Percentiles rank a stretch among this genome's conserved stretches.
Evolutionary conservation across 2,113 vertebrate genomes (phyloP).

Genomic region (Alexandromys fortis): DNA sequence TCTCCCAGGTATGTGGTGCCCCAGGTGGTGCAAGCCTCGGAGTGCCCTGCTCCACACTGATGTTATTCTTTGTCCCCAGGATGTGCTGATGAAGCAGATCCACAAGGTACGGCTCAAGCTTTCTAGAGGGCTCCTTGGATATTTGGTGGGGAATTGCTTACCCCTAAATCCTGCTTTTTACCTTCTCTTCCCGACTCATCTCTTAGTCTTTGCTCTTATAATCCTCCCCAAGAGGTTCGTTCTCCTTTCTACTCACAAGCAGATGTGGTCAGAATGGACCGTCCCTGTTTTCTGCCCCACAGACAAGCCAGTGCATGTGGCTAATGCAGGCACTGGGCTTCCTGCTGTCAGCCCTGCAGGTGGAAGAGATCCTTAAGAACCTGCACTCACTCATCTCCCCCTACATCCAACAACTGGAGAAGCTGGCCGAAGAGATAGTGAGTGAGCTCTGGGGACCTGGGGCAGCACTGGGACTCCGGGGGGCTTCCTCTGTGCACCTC

Average conservation of each 20-base stretch:
- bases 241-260: neutral
- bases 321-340: conserved; percentile 99
- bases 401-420: conserved; percentile 99
- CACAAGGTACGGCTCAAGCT: conserved; percentile 92
- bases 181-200: neutral
- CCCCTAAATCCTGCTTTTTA: neutral
- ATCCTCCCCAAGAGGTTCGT: neutral
- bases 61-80: conserved; percentile 84
- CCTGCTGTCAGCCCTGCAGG: conserved; percentile 96
- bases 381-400: conserved; percentile 98
- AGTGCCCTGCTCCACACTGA: neutral
- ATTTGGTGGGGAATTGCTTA: neutral
- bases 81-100: conserved; percentile 99
- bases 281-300: conserved; percentile 73
- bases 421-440: conserved; percentile 96
- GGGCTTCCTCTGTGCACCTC: neutral
- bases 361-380: conserved; percentile 98
- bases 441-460: conserved; percentile 43
- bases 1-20: conserved; percentile 92
- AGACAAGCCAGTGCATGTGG: conserved; percentile 99
- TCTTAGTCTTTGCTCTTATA: conserved; percentile 27
- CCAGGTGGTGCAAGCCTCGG: neutral
- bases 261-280: conserved; percentile 54
- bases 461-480: neutral
- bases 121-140: conserved; percentile 19